Evolutionary conservation across 2,113 vertebrate genomes (phyloP).

Genomic region (Microcebus griseorufus): DNA sequence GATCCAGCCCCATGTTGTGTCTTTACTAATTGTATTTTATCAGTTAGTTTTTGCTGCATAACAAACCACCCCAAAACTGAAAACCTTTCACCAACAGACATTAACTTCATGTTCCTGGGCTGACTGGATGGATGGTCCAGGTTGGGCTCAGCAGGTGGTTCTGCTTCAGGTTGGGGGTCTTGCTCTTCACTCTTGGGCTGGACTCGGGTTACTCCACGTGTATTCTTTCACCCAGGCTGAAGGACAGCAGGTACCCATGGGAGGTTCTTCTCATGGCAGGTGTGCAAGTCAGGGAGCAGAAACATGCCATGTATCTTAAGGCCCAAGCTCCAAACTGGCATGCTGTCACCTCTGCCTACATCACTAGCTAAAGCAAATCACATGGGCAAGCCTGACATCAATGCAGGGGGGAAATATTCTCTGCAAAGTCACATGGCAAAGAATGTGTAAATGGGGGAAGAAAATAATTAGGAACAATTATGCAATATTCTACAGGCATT

Average conservation of each 20-base stretch:
- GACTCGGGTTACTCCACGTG: neutral
- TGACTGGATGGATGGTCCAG: neutral
- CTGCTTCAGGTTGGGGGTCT: neutral
- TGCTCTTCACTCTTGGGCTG: neutral
- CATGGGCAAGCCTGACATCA: neutral
- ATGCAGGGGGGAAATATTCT: neutral
- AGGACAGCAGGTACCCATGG: neutral
- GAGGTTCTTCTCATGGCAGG: neutral
- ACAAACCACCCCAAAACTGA: neutral
- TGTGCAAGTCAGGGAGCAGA: neutral
- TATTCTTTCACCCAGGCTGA: neutral
- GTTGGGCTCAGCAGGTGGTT: neutral
- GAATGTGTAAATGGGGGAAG: neutral
- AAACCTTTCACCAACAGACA: neutral
- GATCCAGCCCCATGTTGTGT: neutral
- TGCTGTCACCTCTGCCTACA: neutral
- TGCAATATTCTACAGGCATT: accelerated
- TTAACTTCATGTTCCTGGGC: neutral
- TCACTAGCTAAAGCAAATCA: neutral
- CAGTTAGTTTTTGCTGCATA: neutral
- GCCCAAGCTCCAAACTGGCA: neutral
- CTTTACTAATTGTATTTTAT: neutral
- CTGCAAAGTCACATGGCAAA: neutral
- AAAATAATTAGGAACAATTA: neutral
- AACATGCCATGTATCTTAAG: neutral